Evolutionary conservation across 2,888 invertebrate genomes (phyloP).

Genomic region (Zygothrica quintamaculata): DNA sequence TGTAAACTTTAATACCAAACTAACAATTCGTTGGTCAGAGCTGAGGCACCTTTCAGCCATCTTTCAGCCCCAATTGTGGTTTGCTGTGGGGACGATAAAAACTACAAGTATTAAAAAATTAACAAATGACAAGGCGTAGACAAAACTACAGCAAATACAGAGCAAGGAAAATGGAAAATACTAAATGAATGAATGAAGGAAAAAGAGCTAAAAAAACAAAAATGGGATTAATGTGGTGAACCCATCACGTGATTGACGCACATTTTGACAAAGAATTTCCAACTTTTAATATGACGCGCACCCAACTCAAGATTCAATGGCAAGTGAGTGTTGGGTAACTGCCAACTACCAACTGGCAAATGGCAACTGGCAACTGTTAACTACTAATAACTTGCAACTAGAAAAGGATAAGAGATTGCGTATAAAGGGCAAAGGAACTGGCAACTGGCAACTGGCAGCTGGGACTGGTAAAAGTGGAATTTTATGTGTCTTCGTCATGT

Average conservation of each 20-base stretch:
- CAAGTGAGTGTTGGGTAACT: neutral
- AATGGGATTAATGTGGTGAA: conserved; percentile 26
- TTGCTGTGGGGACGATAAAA: conserved; percentile 47
- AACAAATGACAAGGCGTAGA: conserved; percentile 63
- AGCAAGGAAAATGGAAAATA: neutral
- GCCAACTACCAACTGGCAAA: neutral
- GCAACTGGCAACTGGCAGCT: conserved; percentile 15
- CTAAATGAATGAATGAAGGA: neutral
- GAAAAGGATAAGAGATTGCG: no score
- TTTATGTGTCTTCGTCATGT: conserved; percentile 80
- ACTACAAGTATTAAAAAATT: conserved; percentile 63
- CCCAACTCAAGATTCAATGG: conserved; percentile 43
- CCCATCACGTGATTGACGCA: conserved; percentile 72
- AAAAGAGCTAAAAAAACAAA: neutral
- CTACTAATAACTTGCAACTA: neutral
- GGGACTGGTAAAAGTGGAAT: conserved; percentile 37
- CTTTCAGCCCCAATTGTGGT: conserved; percentile 33
- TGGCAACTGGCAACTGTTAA: neutral
- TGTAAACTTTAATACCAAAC: conserved; percentile 23
- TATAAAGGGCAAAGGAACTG: neutral
- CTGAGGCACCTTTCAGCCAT: conserved; percentile 14
- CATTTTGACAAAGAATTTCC: conserved; percentile 55
- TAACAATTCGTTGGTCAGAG: neutral
- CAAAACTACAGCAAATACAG: conserved; percentile 20
- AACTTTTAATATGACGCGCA: conserved; percentile 49